Evolutionary conservation across 2,113 vertebrate genomes (phyloP), one percentile per base, ranked within the genome.

Genomic region (Cololabis saira): DNA sequence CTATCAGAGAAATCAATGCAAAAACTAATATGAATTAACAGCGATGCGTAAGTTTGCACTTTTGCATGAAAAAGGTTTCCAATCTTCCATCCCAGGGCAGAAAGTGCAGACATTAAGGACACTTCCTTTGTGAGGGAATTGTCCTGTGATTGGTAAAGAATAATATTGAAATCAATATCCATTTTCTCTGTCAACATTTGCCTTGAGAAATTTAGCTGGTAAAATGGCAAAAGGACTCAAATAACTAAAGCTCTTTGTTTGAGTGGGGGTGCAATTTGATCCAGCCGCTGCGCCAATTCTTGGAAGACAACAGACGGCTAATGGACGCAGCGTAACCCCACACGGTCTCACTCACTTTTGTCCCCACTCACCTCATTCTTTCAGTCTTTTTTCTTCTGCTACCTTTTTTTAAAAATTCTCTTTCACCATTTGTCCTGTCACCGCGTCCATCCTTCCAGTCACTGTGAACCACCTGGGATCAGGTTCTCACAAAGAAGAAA

Each of bases 161-260:
- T 76, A 74, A 82, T 76, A 79, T 78, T 80, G 69, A 72, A 18
- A 66, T 80, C 76, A 73, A 78, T 85, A 85, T 89, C 76, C 86
- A 81, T 89, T 89, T 83, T 80, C 87, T 68, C 57, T 74, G 80
- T 89, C 82, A 88, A 88, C 84, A 80, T 88, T 88, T 81, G 77
- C 82, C 82, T 74, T 71, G 84, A 86, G 87, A 86, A 88, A 88
- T 85, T 69, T 70, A 71, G 62, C 75, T n/a, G 17, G 49, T 47
- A 83, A 78, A 85, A 87, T 76, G 80, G 80, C 71, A 43, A 59
- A n/a, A 40, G 40, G 78, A 78, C 70, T 90, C 85, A 49, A 74
- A 89, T 87, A 75, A 84, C 90, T 72, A 51, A 37, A 73, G 71
- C 81, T 81, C 77, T 88, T 87, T 89, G 83, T 91, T 68, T 85